Conservation (phyloP, 2,113 vertebrate genomes). For the Bujurquina vittata region DNA sequence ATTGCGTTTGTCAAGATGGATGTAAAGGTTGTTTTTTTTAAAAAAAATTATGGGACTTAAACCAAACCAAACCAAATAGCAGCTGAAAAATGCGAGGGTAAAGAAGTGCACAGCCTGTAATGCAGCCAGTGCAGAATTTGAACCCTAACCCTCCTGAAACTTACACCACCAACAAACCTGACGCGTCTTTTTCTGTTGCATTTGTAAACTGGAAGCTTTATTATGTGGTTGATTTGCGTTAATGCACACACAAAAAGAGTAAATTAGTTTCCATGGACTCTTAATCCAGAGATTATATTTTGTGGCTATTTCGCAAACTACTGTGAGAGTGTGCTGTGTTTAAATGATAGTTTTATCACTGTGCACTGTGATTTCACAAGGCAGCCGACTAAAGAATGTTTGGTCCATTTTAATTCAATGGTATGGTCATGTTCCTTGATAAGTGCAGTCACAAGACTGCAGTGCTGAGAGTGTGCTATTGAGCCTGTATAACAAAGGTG, state of each 20-base stretch:
- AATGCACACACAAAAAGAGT: not conserved
- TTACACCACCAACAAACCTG: fast-evolving
- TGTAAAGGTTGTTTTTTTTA: too few relatives aligned
- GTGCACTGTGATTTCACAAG: slow-evolving; percentile 2
- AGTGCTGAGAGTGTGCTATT: not conserved
- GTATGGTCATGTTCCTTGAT: slow-evolving; percentile 35
- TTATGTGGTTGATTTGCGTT: not conserved
- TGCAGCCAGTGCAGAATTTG: not conserved
- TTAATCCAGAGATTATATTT: not conserved
- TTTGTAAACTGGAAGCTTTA: not conserved
- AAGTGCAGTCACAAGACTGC: slow-evolving; percentile 66
- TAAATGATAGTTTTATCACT: not conserved
- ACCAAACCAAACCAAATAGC: too few relatives aligned
- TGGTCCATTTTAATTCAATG: slow-evolving; percentile 38
- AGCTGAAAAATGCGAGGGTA: too few relatives aligned
- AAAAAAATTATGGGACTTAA: too few relatives aligned
- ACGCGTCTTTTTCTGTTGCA: not conserved
- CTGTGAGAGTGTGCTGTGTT: not conserved
- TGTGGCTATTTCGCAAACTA: not conserved
- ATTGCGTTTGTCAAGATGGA: not conserved
- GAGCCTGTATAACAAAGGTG: not conserved
- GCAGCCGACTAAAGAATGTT: slow-evolving; percentile 42
- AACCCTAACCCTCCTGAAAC: not conserved
- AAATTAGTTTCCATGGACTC: not conserved
- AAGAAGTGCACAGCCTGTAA: too few relatives aligned